Base-by-base conservation (phyloP, 2,888 invertebrate genomes). In the Idaea biselata region DNA sequence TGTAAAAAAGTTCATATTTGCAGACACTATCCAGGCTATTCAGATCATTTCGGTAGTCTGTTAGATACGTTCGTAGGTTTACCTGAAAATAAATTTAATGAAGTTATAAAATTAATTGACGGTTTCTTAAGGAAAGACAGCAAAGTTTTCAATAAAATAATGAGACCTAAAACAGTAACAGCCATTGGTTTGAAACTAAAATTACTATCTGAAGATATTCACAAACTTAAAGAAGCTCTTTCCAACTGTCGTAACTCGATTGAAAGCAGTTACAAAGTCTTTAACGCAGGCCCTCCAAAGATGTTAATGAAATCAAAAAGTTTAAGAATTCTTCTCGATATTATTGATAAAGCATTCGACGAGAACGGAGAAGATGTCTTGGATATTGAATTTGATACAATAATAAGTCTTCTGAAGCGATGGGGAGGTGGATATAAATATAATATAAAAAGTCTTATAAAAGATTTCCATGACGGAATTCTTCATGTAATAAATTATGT, bases 301-400 rank as follows among this genome's bases (percentile, higher is more conserved):
- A 59, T 72, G 0, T 73, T 68, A 60, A 63, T 17, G 3, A 72
- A 56, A 60, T 71, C 68, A 11, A 79, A 74, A 71, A 80, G 81
- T n/a, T 58, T 72, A 0, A 69, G 73, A 16, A 73, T 83, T 32
- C 64, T 84, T 6, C 18, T 82, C 2, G 82, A 83, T 65, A 79
- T 86, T 5, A 60, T 85, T n/a, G 79, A 85, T 60, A 79, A 74
- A 73, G 69, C 79, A 0, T 77, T 83, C 57, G 62, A 64, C 54
- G 7, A 33, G 1, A 68, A 73, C 4, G 75, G 72, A 0, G 70
- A 76, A 14, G 76, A 78, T 1, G 2, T 78, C 1, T 44, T 78
- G 0, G 57, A 59, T 0, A 72, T 79, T 17, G 73, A 76, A 54
- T 75, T 80, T 58, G 71, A 74, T 63, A 73, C 70, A 5, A 60